phyloP scores from a whole-genome alignment of 2,113 vertebrate species.

The Shinisaurus crocodilurus region DNA sequence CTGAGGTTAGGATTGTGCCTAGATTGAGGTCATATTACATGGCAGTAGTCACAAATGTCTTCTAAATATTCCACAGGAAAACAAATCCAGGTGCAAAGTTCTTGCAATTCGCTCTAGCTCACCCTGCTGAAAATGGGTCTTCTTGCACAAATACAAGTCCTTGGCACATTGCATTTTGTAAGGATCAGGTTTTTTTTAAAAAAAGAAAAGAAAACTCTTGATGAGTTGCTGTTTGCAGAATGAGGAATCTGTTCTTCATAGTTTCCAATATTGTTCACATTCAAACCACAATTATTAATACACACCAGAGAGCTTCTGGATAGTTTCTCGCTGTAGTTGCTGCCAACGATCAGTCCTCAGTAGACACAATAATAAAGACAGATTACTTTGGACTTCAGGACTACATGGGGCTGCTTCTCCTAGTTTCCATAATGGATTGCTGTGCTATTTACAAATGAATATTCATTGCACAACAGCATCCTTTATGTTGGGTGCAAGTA shows the following conservation, averaged over 20 bases:
- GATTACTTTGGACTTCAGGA: slow-evolving; percentile 43
- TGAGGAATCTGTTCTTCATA: background rate
- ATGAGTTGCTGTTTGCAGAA: slow-evolving; percentile 25
- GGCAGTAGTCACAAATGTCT: no score
- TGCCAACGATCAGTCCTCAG: slow-evolving; percentile 45
- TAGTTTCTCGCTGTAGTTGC: slow-evolving; percentile 25
- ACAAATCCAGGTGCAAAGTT: background rate
- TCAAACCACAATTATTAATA: slow-evolving; percentile 37
- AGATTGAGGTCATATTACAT: background rate
- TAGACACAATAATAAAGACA: slow-evolving; percentile 47
- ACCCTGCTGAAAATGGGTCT: background rate
- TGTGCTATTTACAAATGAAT: slow-evolving; percentile 33
- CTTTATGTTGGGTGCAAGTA: background rate
- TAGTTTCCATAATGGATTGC: slow-evolving; percentile 42
- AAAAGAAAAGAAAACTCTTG: background rate
- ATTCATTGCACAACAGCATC: slow-evolving; percentile 1
- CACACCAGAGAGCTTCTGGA: slow-evolving; percentile 39
- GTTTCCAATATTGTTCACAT: slow-evolving; percentile 24
- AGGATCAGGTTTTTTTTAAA: background rate
- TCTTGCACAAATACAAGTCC: background rate
- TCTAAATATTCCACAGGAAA: background rate
- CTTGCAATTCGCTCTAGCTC: background rate
- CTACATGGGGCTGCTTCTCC: slow-evolving; percentile 19
- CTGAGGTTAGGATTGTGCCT: background rate
- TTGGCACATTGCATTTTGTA: background rate